Evolutionary conservation across 2,113 vertebrate species (phyloP), one percentile per base, ranked within the genome.

Genomic region (Conger conger): DNA sequence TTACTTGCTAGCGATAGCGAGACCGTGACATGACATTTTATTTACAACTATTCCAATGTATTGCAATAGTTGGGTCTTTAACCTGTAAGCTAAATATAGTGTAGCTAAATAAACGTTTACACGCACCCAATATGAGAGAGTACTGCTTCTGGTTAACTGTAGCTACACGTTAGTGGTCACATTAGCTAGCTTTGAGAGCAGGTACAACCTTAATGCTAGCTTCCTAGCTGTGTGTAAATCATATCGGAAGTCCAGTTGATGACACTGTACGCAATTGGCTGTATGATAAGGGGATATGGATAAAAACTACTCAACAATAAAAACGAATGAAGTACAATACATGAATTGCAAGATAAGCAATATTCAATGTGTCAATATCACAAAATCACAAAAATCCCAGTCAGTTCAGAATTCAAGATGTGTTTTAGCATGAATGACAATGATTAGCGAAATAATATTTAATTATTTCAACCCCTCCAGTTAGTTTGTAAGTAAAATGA

Each of bases 211-310:
- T n/a, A n/a, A n/a, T n/a, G 9, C 45, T 13, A 50, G 45, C 45
- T 16, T 7, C 11, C 9, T 15, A 50, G 45, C 45, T 8, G 40
- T 68, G 20, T 60, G 60, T 3, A 73, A n/a, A 73, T 73, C 27
- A 73, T 73, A 33, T 73, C n/a, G 27, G 68, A 30, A 73, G 68
- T 73, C 27, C 68, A 73, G 13, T 78, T 16, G 16, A 0, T 78
- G 16, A 3, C 36, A 38, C 17, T 78, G 76, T 38, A 85, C 68
- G 79, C 80, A 38, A 87, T 84, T 68, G 76, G 86, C 80, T 79
- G 73, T 42, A 33, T 18, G 23, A 16, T 84, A 82, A 84, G 86
- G 86, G 82, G 76, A 60, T 35, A 15, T 42, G 13, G 40, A 18
- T 9, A 79, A 88, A 82, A 80, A 76, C 16, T 20, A 20, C 20